A percentile compares a stretch with the other conserved stretches of the same genome.
phyloP scores from a whole-genome alignment of 2,113 vertebrate species.

The Ophiodon elongatus region DNA sequence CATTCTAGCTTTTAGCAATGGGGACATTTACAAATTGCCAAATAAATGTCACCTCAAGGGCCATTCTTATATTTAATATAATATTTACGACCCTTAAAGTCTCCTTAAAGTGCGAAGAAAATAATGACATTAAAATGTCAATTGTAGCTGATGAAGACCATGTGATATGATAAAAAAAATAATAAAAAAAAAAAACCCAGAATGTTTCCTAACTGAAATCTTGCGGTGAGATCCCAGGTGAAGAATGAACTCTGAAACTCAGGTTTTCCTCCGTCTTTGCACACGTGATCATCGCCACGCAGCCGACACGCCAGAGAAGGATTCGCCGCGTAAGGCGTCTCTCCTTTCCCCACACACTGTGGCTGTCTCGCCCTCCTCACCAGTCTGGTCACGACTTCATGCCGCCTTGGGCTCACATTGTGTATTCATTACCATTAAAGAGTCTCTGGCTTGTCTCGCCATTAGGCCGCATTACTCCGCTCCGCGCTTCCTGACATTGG shows the following conservation, averaged over 20 bases:
- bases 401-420: conserved; percentile 72
- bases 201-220: background rate
- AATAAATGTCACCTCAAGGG: background rate
- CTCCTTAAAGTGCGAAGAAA: no score
- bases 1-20: background rate
- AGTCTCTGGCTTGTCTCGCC: conserved; percentile 74
- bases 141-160: background rate
- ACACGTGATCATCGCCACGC: no score
- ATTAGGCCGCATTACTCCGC: conserved; percentile 78
- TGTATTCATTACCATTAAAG: conserved; percentile 83
- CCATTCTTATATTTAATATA: no score
- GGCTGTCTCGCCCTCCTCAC: conserved; percentile 51
- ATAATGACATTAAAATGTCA: no score
- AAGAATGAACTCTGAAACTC: background rate
- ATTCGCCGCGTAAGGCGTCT: background rate
- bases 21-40: background rate
- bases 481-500: conserved; percentile 75
- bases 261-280: background rate
- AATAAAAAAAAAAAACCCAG: no score
- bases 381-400: conserved; percentile 73
- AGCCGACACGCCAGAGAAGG: background rate
- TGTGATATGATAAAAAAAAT: no score
- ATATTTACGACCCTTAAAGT: no score
- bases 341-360: conserved; percentile 29
- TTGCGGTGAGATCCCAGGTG: background rate